Conservation (phyloP, 2,888 invertebrate genomes). For the Norana najaformis region DNA sequence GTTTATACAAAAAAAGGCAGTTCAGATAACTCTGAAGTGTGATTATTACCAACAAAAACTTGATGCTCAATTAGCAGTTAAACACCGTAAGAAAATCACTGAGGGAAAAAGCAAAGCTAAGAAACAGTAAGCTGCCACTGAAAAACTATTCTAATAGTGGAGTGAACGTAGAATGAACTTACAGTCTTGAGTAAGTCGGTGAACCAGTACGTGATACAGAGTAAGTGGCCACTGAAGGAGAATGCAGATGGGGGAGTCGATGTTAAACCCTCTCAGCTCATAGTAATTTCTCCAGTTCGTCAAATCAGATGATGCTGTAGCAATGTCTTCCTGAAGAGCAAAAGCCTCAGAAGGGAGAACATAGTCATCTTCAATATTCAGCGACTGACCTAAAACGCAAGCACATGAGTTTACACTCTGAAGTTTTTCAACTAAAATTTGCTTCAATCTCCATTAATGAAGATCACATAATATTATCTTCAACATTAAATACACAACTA, state of each 20-base stretch:
- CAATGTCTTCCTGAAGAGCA: background rate
- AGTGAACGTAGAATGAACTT: slow-evolving; percentile 37
- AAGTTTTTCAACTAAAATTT: background rate
- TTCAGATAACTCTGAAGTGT: too few relatives aligned
- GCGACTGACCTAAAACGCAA: background rate
- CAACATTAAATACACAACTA: background rate
- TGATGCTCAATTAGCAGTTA: too few relatives aligned
- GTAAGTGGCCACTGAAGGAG: slow-evolving; percentile 57
- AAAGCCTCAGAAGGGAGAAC: background rate
- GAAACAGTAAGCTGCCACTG: too few relatives aligned
- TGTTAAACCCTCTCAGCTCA: slow-evolving; percentile 48
- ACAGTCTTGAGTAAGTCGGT: slow-evolving; percentile 49
- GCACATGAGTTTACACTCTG: background rate
- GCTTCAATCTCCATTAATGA: too few relatives aligned
- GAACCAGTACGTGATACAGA: slow-evolving; percentile 52
- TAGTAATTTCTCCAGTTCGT: slow-evolving; percentile 45
- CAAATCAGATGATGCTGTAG: background rate
- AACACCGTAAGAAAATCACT: too few relatives aligned
- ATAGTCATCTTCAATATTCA: background rate
- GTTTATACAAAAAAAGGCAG: too few relatives aligned
- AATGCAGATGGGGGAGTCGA: slow-evolving; percentile 54
- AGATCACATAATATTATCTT: too few relatives aligned
- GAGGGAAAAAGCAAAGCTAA: too few relatives aligned
- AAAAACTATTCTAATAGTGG: too few relatives aligned
- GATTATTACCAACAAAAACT: too few relatives aligned